Conservation (phyloP, 2,797 vertebrate species). For the Muraenolepis orangiensis region DNA sequence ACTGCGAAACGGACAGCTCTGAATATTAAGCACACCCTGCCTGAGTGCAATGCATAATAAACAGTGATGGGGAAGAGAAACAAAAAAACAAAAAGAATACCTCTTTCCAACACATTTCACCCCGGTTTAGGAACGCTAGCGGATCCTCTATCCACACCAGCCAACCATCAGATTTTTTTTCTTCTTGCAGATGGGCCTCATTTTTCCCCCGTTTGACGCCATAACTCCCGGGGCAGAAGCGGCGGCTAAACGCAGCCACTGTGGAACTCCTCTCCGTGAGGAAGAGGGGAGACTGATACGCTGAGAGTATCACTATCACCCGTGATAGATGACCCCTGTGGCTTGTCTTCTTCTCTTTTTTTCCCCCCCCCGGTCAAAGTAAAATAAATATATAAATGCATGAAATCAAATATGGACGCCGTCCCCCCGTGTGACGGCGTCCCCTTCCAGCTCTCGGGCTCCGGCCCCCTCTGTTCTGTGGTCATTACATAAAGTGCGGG, state of each 20-base stretch:
- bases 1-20: slow-evolving; percentile 6
- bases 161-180: neutral
- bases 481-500: neutral
- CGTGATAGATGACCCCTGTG: slow-evolving; percentile 31
- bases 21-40: slow-evolving; percentile 3
- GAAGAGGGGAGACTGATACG: slow-evolving; percentile 20
- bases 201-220: slow-evolving; percentile 5
- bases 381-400: neutral
- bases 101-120: slow-evolving; percentile 7
- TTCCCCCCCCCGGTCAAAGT: neutral
- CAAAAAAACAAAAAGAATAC: neutral
- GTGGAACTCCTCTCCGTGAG: slow-evolving; percentile 37
- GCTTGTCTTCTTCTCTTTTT: slow-evolving; percentile 4
- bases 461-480: neutral
- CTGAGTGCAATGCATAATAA: slow-evolving; percentile 7
- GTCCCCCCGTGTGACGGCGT: neutral
- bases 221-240: neutral
- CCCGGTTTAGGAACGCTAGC: too few relatives aligned
- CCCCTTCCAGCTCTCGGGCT: neutral
- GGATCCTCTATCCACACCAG: neutral
- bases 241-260: slow-evolving; percentile 7
- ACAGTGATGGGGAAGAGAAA: slow-evolving; percentile 5
- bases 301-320: slow-evolving; percentile 22
- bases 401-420: neutral
- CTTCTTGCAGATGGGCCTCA: neutral